Evolutionary conservation across 2,888 invertebrate species (phyloP), one percentile per base, ranked within the genome.

Genomic region (Himalopsyche tibetana): DNA sequence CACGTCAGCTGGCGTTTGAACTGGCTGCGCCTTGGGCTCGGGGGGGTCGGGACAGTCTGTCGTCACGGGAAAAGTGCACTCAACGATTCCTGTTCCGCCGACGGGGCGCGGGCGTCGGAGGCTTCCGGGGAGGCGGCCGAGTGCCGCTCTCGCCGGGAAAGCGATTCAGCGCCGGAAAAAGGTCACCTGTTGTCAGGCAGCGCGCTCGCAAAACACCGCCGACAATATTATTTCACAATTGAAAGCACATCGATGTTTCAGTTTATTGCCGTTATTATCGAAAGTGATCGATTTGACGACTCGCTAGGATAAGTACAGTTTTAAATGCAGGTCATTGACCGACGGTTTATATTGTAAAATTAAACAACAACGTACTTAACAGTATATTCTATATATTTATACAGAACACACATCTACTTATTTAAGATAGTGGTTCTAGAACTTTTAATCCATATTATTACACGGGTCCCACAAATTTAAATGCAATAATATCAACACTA

Each of bases 121-220:
- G 63, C 63, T 63, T 63, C 63, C 63, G 63, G 63, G 63, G 28
- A 19, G 28, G 2, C 19, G 63, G 28, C 63, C 51, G 51, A 15
- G 51, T 51, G 51, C 15, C 51, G 51, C 51, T 51, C 51, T 51
- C 51, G 51, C 63, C 63, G 63, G 63, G 63, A 63, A 63, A 63
- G 63, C 63, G 63, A 63, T 19, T 63, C 11, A 28, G 63, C 63
- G 63, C 63, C 63, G 63, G 63, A 63, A 63, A 63, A 63, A 63
- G 63, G 63, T 63, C 63, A 63, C 19, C 63, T 63, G 63, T 63
- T 63, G 63, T 63, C 19, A 19, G 63, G 63, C 63, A 8, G 63
- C 63, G 56, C 56, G 63, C 11, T 63, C 63, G 63, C 19, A 19
- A 15, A 63, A 63, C 4, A 28, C 5, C 63, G 63, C 8, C 11